These are phyloP conservation scores for Cotesia glomerata DNA, from an alignment of 1,140 invertebrate genomes.

Conservation along the genomic window DNA sequence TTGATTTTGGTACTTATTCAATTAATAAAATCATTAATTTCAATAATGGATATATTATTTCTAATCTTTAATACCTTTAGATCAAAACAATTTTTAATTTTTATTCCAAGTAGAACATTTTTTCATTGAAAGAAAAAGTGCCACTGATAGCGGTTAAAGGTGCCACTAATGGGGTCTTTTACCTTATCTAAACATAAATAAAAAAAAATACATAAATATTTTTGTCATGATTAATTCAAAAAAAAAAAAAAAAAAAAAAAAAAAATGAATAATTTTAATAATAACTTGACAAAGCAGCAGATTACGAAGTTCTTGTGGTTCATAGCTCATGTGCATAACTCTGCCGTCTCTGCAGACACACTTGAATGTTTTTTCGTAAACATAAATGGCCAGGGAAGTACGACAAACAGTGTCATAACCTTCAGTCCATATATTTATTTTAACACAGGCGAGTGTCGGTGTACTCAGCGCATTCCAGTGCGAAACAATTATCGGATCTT, in stretches of 20 bases:
- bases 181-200: conserved; percentile 73
- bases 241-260: too few relatives aligned
- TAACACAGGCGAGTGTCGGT: conserved; percentile 89
- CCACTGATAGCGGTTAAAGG: too few relatives aligned
- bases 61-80: too few relatives aligned
- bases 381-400: conserved; percentile 87
- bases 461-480: conserved; percentile 95
- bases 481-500: conserved; percentile 92
- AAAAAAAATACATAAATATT: conserved; percentile 37
- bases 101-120: too few relatives aligned
- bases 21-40: too few relatives aligned
- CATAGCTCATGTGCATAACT: conserved; percentile 91
- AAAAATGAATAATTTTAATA: not conserved
- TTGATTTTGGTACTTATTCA: too few relatives aligned
- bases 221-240: not conserved
- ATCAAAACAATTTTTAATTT: too few relatives aligned
- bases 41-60: too few relatives aligned
- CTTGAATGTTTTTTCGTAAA: conserved; percentile 88
- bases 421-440: conserved; percentile 92
- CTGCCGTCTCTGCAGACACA: conserved; percentile 91
- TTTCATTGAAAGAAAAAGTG: too few relatives aligned
- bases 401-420: conserved; percentile 84
- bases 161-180: too few relatives aligned
- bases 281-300: conserved; percentile 88
- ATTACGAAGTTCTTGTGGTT: conserved; percentile 90